phyloP scores from a whole-genome alignment of 2,113 vertebrate genomes.

The Calyptomena viridis region DNA sequence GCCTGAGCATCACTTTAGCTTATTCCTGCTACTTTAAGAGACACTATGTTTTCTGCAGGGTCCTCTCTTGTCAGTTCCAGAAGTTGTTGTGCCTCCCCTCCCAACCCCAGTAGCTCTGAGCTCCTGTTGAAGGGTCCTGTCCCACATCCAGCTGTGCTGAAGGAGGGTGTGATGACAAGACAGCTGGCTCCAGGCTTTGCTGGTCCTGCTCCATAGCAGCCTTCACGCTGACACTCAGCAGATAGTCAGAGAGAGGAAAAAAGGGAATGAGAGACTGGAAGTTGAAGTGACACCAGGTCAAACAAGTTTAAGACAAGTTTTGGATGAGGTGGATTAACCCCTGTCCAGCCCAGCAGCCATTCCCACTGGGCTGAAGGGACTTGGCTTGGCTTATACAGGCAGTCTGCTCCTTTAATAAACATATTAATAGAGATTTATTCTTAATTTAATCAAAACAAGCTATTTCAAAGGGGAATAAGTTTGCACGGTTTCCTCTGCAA shows the following conservation, averaged over 20 bases:
- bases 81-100: fast-evolving
- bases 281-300: background rate
- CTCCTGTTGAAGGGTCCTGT: background rate
- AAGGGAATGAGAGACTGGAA: background rate
- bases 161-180: fast-evolving
- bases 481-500: too few relatives aligned
- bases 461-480: too few relatives aligned
- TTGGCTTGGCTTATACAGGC: background rate
- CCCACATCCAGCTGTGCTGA: background rate
- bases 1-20: background rate
- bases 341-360: background rate
- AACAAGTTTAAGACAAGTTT: background rate
- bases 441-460: too few relatives aligned
- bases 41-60: too few relatives aligned
- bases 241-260: background rate
- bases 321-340: background rate
- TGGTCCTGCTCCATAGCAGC: background rate
- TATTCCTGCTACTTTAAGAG: fast-evolving
- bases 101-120: fast-evolving
- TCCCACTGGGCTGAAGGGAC: background rate
- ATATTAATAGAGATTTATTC: too few relatives aligned
- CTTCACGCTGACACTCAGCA: background rate
- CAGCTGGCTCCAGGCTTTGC: background rate
- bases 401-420: background rate
- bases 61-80: too few relatives aligned